Conservation (phyloP, 2,797 vertebrate genomes). For the Eulemur rubriventer region DNA sequence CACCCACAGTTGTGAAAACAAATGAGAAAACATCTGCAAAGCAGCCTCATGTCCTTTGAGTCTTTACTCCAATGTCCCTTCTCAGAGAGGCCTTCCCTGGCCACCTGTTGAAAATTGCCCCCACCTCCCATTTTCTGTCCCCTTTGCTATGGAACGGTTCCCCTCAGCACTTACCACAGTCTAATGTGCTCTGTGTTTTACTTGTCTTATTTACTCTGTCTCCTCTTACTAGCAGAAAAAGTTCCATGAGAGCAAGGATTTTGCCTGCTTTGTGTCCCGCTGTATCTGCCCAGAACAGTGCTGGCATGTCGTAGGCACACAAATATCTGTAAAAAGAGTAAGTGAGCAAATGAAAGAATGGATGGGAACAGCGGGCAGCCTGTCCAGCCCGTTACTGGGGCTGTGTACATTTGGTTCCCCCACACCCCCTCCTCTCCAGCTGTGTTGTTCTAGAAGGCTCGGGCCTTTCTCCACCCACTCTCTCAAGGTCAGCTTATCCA, state of each 20-base stretch:
- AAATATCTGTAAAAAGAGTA: background rate
- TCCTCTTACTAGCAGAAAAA: background rate
- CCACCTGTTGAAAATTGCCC: background rate
- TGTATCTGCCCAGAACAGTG: background rate
- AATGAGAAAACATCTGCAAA: background rate
- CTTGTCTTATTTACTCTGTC: background rate
- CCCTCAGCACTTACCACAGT: fast-evolving
- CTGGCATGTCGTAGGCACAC: background rate
- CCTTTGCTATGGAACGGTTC: background rate
- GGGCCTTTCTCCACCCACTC: background rate
- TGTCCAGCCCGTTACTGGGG: fast-evolving
- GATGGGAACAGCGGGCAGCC: too few relatives aligned
- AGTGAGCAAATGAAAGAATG: background rate
- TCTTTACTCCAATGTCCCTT: background rate
- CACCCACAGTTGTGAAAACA: background rate
- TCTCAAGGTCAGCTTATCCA: background rate
- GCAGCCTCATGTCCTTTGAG: background rate
- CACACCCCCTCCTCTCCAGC: background rate
- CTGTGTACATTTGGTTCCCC: background rate
- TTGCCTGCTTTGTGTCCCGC: background rate
- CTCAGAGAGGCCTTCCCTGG: background rate
- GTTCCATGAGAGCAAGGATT: background rate
- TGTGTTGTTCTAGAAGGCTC: background rate
- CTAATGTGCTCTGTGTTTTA: background rate
- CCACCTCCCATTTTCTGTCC: background rate